phyloP scores from a whole-genome alignment of 64 coral and sea anemone species.

The Actinia tenebrosa region DNA sequence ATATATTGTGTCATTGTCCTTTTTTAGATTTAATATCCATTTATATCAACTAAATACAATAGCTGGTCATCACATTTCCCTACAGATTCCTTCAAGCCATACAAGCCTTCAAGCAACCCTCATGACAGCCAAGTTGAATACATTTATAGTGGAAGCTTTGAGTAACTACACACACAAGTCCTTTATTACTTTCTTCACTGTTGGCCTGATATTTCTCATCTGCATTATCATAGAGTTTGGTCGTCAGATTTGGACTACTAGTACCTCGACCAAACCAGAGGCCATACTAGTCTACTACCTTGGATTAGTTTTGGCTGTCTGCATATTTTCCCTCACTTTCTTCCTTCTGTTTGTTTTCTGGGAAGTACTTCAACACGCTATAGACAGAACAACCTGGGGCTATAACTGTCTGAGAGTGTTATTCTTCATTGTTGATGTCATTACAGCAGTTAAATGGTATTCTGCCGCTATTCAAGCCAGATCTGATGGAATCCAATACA shows the following conservation, averaged over 20 bases:
- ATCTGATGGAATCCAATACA: neutral
- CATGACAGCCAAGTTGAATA: neutral
- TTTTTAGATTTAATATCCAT: too few relatives aligned
- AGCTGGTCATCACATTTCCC: neutral
- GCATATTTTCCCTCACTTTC: neutral
- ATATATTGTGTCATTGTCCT: too few relatives aligned
- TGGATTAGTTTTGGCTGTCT: neutral
- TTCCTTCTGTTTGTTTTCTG: neutral
- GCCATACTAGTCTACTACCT: neutral
- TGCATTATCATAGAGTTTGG: neutral
- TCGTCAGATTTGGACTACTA: neutral
- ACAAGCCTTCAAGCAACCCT: neutral
- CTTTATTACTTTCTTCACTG: neutral
- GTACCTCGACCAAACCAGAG: neutral
- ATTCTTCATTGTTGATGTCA: neutral
- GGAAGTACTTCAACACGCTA: neutral
- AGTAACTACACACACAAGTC: constrained; percentile 5
- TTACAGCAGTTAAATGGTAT: neutral
- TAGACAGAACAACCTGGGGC: neutral
- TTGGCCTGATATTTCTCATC: neutral
- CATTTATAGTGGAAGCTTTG: neutral
- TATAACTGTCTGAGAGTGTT: neutral
- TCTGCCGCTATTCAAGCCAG: neutral
- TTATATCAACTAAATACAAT: too few relatives aligned
- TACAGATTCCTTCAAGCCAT: neutral